Percentiles rank a stretch among this genome's conserved stretches.
Conservation (phyloP, 2,888 invertebrate species). For the Erebia ligea region DNA sequence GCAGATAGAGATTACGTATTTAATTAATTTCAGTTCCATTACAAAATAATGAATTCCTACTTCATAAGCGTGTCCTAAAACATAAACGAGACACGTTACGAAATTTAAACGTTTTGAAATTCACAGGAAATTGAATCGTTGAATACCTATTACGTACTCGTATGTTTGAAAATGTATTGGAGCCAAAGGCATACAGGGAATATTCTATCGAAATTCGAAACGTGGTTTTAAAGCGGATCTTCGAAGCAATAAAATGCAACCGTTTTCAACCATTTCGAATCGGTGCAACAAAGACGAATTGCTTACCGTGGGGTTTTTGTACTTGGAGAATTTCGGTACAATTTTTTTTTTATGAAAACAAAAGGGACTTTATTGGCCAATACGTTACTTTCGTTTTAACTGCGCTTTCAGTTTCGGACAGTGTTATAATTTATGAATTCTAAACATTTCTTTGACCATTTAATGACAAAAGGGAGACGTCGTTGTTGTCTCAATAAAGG, state of each 20-base stretch:
- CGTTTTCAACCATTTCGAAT: conserved; percentile 23
- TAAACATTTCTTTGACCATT: conserved; percentile 47
- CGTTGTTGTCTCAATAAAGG: conserved; percentile 43
- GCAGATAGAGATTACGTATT: not conserved
- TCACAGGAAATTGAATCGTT: conserved; percentile 38
- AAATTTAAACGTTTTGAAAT: conserved; percentile 37
- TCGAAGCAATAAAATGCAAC: conserved; percentile 34
- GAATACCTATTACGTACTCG: conserved; percentile 22
- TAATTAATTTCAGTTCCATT: not conserved
- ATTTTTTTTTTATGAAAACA: conserved; percentile 34
- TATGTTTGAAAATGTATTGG: conserved; percentile 33
- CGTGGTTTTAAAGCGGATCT: conserved; percentile 9
- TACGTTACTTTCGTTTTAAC: conserved; percentile 55
- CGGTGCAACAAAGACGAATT: conserved; percentile 26
- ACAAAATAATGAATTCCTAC: conserved; percentile 2
- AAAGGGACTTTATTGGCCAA: conserved; percentile 44
- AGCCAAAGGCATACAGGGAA: conserved; percentile 21
- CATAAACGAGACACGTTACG: conserved; percentile 25
- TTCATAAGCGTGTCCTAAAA: conserved; percentile 15
- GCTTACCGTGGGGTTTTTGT: conserved; percentile 7
- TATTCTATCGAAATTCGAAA: conserved; percentile 20
- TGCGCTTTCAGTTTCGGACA: conserved; percentile 54
- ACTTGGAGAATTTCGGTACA: not conserved
- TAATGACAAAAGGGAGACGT: conserved; percentile 50
- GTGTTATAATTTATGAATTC: conserved; percentile 47